phyloP scores from a whole-genome alignment of 2,888 invertebrate species.

The Macrosiphum euphorbiae region DNA sequence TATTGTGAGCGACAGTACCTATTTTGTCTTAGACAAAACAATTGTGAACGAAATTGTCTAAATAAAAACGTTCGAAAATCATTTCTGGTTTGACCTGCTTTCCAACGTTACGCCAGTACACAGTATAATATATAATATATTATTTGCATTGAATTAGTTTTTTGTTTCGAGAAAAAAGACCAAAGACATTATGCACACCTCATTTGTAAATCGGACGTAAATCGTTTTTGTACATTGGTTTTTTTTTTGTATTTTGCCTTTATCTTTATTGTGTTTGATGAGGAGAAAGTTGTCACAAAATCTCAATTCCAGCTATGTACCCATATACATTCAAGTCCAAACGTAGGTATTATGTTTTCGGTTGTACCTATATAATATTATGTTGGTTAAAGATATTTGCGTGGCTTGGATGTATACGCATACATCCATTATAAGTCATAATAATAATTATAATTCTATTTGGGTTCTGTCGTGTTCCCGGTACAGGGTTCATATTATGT shows the following conservation, averaged over 20 bases:
- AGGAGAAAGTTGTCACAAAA: constrained; percentile 48
- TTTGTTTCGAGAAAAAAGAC: not conserved
- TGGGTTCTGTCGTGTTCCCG: not conserved
- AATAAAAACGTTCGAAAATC: constrained; percentile 43
- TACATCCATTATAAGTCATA: not conserved
- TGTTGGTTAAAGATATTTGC: not conserved
- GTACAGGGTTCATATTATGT: not conserved
- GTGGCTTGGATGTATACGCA: not conserved
- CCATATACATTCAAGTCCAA: not conserved
- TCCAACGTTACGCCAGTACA: constrained; percentile 14
- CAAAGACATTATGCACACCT: not conserved
- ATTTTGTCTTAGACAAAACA: constrained; percentile 1
- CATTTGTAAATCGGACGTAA: not conserved
- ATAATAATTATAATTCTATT: constrained; percentile 48
- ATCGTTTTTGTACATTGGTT: not conserved
- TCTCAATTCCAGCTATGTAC: not conserved
- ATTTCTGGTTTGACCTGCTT: constrained; percentile 48
- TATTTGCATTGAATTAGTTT: constrained; percentile 57
- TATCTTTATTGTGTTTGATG: not conserved
- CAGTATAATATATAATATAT: not conserved
- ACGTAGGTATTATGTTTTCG: constrained; percentile 12
- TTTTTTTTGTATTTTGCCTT: constrained; percentile 8
- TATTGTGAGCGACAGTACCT: not conserved
- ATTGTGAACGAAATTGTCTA: constrained; percentile 26
- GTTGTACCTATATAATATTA: not conserved